Conservation (phyloP, 2,888 invertebrate species). For the Heliconius ismenius region DNA sequence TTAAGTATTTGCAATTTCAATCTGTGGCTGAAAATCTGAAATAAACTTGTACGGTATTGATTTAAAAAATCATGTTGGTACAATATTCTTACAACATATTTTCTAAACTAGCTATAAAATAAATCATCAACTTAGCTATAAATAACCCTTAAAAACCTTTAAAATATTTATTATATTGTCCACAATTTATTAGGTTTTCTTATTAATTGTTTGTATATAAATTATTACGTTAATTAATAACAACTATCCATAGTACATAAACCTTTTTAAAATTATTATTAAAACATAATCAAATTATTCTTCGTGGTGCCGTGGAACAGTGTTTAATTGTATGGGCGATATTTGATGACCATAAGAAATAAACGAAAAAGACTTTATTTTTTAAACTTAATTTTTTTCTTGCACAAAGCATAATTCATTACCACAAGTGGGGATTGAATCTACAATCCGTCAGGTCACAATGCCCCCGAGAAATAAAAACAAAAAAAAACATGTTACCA, state of each 20-base stretch:
- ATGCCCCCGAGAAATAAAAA: background rate
- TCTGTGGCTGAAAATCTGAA: background rate
- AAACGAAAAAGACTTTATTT: too few relatives aligned
- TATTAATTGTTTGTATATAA: background rate
- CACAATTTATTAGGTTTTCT: background rate
- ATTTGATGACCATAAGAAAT: too few relatives aligned
- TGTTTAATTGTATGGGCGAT: too few relatives aligned
- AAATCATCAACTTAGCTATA: background rate
- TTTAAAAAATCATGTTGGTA: background rate
- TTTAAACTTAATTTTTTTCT: too few relatives aligned
- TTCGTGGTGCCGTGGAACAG: too few relatives aligned
- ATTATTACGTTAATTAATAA: background rate
- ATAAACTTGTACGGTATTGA: background rate
- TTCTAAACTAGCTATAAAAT: background rate
- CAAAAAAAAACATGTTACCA: background rate
- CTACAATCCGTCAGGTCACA: background rate
- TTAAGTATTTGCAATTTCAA: background rate
- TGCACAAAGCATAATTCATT: background rate
- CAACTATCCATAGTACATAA: too few relatives aligned
- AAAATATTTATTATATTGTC: background rate
- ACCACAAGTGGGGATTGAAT: background rate
- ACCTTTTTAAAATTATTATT: too few relatives aligned
- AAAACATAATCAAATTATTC: too few relatives aligned
- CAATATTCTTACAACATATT: background rate
- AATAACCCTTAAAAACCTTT: background rate